These are phyloP conservation scores for Eurystomus glaucurus DNA, from an alignment of 2,797 vertebrate genomes.

Conservation along the genomic window DNA sequence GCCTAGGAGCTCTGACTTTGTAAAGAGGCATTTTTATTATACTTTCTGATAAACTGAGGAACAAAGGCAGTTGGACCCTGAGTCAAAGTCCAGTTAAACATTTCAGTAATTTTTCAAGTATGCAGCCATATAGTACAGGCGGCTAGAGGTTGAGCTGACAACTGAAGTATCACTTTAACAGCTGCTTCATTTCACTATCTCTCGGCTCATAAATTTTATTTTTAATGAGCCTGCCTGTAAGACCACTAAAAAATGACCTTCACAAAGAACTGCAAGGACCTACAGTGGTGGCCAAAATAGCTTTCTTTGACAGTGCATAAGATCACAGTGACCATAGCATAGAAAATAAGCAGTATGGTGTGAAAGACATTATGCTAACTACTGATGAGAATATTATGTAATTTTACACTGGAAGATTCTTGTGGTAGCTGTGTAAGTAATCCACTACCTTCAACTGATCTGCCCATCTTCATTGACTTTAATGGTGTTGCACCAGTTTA, in stretches of 20 bases:
- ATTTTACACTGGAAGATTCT: background rate
- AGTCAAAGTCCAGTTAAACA: slow-evolving; percentile 69
- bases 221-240: slow-evolving; percentile 58
- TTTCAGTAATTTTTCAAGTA: slow-evolving; percentile 64
- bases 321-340: background rate
- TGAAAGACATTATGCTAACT: background rate
- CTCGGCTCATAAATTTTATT: slow-evolving; percentile 62
- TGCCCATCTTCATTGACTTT: background rate
- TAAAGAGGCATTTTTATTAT: slow-evolving; percentile 28
- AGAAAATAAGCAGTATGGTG: background rate
- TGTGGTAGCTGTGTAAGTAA: background rate
- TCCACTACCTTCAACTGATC: background rate
- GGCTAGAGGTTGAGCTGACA: background rate
- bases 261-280: slow-evolving; percentile 36
- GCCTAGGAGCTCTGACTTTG: slow-evolving; percentile 13
- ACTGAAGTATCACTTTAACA: slow-evolving; percentile 63
- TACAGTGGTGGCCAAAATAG: slow-evolving; percentile 22
- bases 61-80: slow-evolving; percentile 21
- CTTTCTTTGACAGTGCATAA: background rate
- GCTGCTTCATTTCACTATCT: slow-evolving; percentile 68
- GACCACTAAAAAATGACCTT: slow-evolving; percentile 71
- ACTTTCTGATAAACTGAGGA: background rate
- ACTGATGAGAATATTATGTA: background rate
- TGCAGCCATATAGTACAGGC: background rate
- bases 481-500: background rate